Base-by-base conservation (phyloP, 2,113 vertebrate genomes). In the Aix galericulata region DNA sequence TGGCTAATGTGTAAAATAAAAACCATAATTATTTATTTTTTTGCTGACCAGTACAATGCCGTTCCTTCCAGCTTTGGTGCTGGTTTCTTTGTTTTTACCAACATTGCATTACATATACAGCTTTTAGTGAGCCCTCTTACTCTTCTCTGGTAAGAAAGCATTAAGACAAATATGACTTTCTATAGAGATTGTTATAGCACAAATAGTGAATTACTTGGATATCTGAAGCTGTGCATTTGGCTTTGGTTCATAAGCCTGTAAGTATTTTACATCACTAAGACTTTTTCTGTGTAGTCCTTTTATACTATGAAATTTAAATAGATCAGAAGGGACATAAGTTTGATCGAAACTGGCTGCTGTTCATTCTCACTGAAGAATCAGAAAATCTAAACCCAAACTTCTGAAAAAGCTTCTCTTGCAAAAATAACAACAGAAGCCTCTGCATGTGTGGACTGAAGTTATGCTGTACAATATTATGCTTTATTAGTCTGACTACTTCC, bases 121-220 rank as follows among this genome's bases (percentile, higher is more conserved):
- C 5, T 66, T 89, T 62, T 62, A n/a, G 15, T 50, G 63, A 80
- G 11, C 22, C 67, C 22, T 38, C 46, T 22, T 48, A 48, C 10
- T 46, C 29, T 16, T 64, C 42, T 82, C 89, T 82, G n/a, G 71
- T 22, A 82, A 48, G 55, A 44, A 44, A 69, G 10, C 10, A 44
- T 0, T 38, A 50, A 42, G 50, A 40, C 36, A 63, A 46, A 52
- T 60, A 5, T 44, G 4, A 72, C 8, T 40, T 73, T 60, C 20
- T 75, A 0, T 64, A 46, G n/a, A n/a, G 38, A 42, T 2, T n/a
- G 31, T n/a, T 77, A 0, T 40, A 82, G n/a, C 2, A 0, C 13
- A 59, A 36, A 9, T 36, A 62, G 7, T 53, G 22, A 73, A 44
- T 83, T 90, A 53, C 13, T 66, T 8, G 12, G 12, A 21, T n/a